Evolutionary conservation across 2,888 invertebrate genomes (phyloP).

Genomic region (Nymphalis polychloros): DNA sequence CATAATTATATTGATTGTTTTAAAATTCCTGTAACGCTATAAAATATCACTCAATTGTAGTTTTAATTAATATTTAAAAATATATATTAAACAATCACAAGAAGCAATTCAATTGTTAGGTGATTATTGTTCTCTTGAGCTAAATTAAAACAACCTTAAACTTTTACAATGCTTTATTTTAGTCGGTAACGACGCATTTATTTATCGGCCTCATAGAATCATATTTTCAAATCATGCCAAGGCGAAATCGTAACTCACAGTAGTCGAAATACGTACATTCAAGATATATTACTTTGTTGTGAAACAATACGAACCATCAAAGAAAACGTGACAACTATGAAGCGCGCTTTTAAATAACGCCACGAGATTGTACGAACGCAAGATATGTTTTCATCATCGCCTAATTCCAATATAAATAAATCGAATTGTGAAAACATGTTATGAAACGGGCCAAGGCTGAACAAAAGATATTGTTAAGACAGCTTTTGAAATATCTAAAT

Average conservation of each 20-base stretch:
- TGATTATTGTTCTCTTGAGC: constrained; percentile 7
- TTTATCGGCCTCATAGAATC: constrained; percentile 21
- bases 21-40: constrained; percentile 16
- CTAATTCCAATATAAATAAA: constrained; percentile 62
- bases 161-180: constrained; percentile 16
- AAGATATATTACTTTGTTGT: constrained; percentile 47
- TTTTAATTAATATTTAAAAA: constrained; percentile 24
- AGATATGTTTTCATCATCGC: constrained; percentile 55
- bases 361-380: constrained; percentile 42
- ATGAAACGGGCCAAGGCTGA: constrained; percentile 64
- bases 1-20: constrained; percentile 23
- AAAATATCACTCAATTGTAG: constrained; percentile 21
- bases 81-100: constrained; percentile 1
- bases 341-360: constrained; percentile 58
- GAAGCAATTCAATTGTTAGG: not conserved
- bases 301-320: constrained; percentile 55
- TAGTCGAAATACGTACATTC: constrained; percentile 46
- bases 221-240: constrained; percentile 42
- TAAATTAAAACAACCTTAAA: constrained; percentile 3
- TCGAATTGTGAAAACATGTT: constrained; percentile 51
- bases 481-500: constrained; percentile 58
- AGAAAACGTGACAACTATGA: constrained; percentile 60
- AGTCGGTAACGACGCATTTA: constrained; percentile 12
- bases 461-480: constrained; percentile 62
- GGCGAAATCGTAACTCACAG: constrained; percentile 49